Percentiles rank a stretch among this genome's conserved stretches.
Conservation (phyloP, 2,888 invertebrate species). For the Volucella inflata region DNA sequence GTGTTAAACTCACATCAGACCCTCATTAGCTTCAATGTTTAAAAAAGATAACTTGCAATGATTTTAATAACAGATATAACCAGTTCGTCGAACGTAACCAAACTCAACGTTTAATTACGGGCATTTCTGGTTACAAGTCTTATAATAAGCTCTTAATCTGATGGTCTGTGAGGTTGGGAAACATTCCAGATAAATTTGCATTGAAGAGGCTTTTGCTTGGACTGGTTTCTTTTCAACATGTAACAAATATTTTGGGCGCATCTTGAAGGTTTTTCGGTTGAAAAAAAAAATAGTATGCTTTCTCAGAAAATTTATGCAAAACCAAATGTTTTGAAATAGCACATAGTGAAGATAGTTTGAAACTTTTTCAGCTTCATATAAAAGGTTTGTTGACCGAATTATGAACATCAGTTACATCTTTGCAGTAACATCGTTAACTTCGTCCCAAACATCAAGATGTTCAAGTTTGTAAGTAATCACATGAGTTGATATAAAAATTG, state of each 20-base stretch:
- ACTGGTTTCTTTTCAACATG: not conserved
- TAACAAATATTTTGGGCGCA: constrained; percentile 17
- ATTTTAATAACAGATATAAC: constrained; percentile 5
- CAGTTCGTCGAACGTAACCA: constrained; percentile 3
- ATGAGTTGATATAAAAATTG: not conserved
- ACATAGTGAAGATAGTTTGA: not conserved
- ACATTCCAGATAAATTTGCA: constrained; percentile 11
- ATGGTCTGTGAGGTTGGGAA: not conserved
- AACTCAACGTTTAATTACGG: not conserved
- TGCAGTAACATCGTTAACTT: constrained; percentile 15
- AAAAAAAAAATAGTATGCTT: constrained; percentile 12
- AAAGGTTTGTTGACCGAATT: constrained; percentile 37
- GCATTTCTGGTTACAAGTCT: constrained; percentile 5
- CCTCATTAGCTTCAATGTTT: constrained; percentile 25
- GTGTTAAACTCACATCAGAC: not conserved
- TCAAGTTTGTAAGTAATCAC: constrained; percentile 44
- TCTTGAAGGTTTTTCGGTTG: constrained; percentile 15
- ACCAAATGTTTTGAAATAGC: constrained; percentile 44
- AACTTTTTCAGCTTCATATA: constrained; percentile 18
- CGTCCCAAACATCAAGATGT: constrained; percentile 38
- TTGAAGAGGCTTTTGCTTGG: not conserved
- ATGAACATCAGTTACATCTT: constrained; percentile 38
- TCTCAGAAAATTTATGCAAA: constrained; percentile 54
- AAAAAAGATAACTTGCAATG: constrained; percentile 26
- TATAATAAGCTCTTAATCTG: constrained; percentile 11